Percentiles rank a stretch among this genome's conserved stretches.
Conservation (phyloP, 2,113 vertebrate genomes). For the Neomonachus schauinslandi region DNA sequence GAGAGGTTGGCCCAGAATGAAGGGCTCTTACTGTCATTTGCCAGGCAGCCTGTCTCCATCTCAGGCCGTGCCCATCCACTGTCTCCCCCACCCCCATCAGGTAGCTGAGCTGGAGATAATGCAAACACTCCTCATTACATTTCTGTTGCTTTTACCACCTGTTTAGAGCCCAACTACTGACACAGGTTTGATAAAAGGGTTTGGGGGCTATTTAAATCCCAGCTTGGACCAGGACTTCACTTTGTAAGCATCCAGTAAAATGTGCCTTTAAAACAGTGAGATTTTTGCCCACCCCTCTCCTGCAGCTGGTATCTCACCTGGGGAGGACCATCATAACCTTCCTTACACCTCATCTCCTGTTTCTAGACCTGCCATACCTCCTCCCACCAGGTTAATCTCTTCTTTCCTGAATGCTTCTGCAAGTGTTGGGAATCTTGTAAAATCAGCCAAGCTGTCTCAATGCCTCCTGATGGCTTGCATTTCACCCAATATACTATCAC, state of each 20-base stretch:
- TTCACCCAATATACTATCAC: neutral
- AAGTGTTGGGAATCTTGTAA: neutral
- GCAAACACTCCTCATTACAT: neutral
- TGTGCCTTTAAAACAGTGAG: slow-evolving; percentile 22
- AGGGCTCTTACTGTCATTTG: neutral
- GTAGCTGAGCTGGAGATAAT: neutral
- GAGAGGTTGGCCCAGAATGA: neutral
- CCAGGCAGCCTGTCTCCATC: neutral
- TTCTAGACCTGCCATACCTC: neutral
- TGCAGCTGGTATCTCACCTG: neutral
- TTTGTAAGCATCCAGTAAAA: slow-evolving; percentile 29
- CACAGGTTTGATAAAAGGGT: slow-evolving; percentile 4
- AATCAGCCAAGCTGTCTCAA: slow-evolving; percentile 3
- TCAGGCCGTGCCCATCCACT: neutral
- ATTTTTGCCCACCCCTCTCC: neutral
- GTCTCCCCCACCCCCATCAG: neutral
- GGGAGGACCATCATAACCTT: neutral
- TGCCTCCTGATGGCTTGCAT: neutral
- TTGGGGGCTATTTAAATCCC: slow-evolving; percentile 7
- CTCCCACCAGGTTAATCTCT: neutral
- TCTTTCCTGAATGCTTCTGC: neutral
- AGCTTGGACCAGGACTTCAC: slow-evolving; percentile 37
- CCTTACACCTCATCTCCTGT: neutral
- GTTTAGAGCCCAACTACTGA: neutral
- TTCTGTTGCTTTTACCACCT: neutral